Conservation (phyloP, 2,888 invertebrate species). For the Brenthis daphne region DNA sequence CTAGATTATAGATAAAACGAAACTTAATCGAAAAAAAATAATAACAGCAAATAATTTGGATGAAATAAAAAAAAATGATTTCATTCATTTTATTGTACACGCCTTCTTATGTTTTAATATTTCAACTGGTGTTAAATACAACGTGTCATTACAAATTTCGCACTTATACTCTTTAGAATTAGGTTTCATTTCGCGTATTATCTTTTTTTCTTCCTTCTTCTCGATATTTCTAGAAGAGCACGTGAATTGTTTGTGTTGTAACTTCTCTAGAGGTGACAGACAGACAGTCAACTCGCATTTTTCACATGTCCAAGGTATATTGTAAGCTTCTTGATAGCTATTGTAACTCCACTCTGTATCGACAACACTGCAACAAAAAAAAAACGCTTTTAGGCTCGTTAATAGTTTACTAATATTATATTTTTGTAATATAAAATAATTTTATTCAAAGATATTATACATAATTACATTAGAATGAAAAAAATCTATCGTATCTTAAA, state of each 20-base stretch:
- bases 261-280: slow-evolving; percentile 85
- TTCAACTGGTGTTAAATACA: slow-evolving; percentile 90
- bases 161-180: slow-evolving; percentile 88
- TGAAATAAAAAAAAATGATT: slow-evolving; percentile 4
- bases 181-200: slow-evolving; percentile 62
- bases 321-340: slow-evolving; percentile 82
- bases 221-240: slow-evolving; percentile 61
- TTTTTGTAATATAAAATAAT: too few species aligned
- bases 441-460: too few species aligned
- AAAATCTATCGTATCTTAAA: too few species aligned
- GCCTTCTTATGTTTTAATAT: slow-evolving; percentile 91
- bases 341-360: slow-evolving; percentile 87
- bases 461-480: too few species aligned
- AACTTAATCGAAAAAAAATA: neutral
- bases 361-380: slow-evolving; percentile 75
- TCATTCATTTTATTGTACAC: slow-evolving; percentile 66
- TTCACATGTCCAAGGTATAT: slow-evolving; percentile 87
- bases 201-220: slow-evolving; percentile 54
- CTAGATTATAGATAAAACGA: neutral
- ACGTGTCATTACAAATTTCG: slow-evolving; percentile 84
- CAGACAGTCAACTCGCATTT: slow-evolving; percentile 85
- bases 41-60: neutral
- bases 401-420: neutral
- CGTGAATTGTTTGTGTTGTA: slow-evolving; percentile 86
- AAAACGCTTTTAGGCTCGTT: too few species aligned